phyloP scores from a whole-genome alignment of 1,140 invertebrate genomes.

The Laupala kohalensis region DNA sequence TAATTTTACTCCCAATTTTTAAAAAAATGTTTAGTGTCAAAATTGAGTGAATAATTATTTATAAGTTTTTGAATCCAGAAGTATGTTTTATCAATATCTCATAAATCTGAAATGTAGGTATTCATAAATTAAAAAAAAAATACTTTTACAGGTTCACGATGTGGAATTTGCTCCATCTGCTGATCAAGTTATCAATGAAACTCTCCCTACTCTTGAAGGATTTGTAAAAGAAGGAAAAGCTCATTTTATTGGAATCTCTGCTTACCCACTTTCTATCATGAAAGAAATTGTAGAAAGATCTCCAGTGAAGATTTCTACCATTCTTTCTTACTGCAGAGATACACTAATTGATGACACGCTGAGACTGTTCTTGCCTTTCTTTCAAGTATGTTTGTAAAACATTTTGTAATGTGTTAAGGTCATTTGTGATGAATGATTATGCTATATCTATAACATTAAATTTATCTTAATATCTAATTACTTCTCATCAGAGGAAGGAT shows the following conservation, averaged over 20 bases:
- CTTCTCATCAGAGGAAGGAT: too few species aligned
- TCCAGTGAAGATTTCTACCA: slow-evolving; percentile 48
- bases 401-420: not conserved
- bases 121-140: too few species aligned
- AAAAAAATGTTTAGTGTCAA: too few species aligned
- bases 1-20: too few species aligned
- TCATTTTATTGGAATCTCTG: slow-evolving; percentile 72
- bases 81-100: not conserved
- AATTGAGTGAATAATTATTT: not conserved
- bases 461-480: not conserved
- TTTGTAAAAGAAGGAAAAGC: slow-evolving; percentile 64
- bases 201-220: slow-evolving; percentile 63
- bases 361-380: slow-evolving; percentile 55
- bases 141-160: slow-evolving; percentile 64
- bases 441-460: not conserved
- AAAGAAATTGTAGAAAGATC: slow-evolving; percentile 57
- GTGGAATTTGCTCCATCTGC: slow-evolving; percentile 72
- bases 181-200: slow-evolving; percentile 71
- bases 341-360: slow-evolving; percentile 69
- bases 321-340: slow-evolving; percentile 67
- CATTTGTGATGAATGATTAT: not conserved
- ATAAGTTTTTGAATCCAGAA: not conserved
- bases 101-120: too few species aligned
- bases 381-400: slow-evolving; percentile 36
- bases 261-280: slow-evolving; percentile 66